These are phyloP conservation scores for Trichoplusia ni DNA, from an alignment of 1,140 invertebrate species.

Conservation along the genomic window DNA sequence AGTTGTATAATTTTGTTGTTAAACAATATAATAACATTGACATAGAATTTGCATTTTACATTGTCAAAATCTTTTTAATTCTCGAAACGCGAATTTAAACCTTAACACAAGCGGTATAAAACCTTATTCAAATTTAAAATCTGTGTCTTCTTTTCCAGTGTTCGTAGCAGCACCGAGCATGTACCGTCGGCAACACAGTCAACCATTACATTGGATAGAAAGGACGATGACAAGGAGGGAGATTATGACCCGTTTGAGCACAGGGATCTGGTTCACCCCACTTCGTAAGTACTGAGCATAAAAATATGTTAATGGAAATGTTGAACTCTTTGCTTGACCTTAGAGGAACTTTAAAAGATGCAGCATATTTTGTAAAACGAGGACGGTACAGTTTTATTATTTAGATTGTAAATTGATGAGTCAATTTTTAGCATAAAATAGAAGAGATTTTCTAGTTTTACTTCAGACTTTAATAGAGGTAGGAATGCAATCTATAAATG, in stretches of 20 bases:
- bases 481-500: no score
- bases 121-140: neutral
- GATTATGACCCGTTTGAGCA: constrained; percentile 86
- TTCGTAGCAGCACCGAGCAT: constrained; percentile 37
- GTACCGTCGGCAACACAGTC: constrained; percentile 48
- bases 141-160: constrained; percentile 25
- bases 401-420: no score
- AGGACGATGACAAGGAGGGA: constrained; percentile 47
- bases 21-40: no score
- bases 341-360: neutral
- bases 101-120: neutral
- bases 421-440: no score
- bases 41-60: no score
- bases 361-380: neutral
- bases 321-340: neutral
- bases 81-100: neutral
- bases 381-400: no score
- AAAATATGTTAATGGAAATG: neutral
- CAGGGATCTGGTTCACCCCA: constrained; percentile 83
- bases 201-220: constrained; percentile 50
- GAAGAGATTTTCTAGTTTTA: no score
- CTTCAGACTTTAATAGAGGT: no score
- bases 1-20: no score
- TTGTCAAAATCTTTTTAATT: no score
- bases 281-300: constrained; percentile 82